Evolutionary conservation across 2,888 invertebrate genomes (phyloP), one percentile per base, ranked within the genome.

Genomic region (Endotricha flammealis): DNA sequence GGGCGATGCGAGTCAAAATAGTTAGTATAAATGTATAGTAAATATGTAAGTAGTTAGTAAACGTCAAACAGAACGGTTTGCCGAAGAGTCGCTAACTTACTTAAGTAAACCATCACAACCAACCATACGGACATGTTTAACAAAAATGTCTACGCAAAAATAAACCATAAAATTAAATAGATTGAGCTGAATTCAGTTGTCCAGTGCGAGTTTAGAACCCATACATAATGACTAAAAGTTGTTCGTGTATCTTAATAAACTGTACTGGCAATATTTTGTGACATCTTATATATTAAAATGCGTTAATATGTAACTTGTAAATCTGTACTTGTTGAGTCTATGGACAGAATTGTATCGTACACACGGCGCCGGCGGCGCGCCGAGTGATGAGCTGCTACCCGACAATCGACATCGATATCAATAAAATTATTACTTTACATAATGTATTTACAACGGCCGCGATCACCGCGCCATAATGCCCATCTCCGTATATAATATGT

Each of bases 41-140:
- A 70, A 68, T 57, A 56, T 61, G 59, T 67, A 66, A 63, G 58
- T 66, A 61, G 60, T 56, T 20, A 20, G 3, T 59, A 57, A 60
- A 65, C 56, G 64, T 64, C 64, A 71, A 70, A 74, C 59, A 69
- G 61, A 69, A 65, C 64, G 64, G 69, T 70, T 75, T 71, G 76
- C 68, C 70, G 72, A 74, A 76, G 73, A 76, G 69, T 78, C 68
- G 58, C 72, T 81, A 79, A 80, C 79, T 85, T 83, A 86, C 81
- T 81, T 85, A 85, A 82, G 83, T 86, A 86, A 83, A 81, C 77
- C 83, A 80, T 86, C 85, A 86, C 85, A 86, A 86, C 85, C 85
- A 83, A 81, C 82, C 82, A 76, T 82, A 76, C 83, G 82, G 85
- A 82, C 85, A 74, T 75, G 73, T 75, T 76, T 64, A 83, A 79